Percentiles rank a stretch among this genome's conserved stretches.
These are phyloP conservation scores for Sicus ferrugineus DNA, from an alignment of 2,888 invertebrate genomes.

Conservation along the genomic window DNA sequence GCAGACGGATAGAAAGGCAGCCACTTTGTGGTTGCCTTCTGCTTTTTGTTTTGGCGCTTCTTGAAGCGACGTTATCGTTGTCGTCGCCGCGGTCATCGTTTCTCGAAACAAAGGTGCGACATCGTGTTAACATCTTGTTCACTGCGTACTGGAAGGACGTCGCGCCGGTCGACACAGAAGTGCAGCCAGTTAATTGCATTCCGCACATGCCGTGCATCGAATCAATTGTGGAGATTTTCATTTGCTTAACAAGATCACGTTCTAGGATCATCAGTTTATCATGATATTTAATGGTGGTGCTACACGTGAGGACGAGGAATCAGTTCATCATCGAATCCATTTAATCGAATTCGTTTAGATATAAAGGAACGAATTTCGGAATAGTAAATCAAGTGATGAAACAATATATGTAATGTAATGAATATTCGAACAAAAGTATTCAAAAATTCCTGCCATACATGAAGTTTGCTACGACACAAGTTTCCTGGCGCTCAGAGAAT, in stretches of 20 bases:
- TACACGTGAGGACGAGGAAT: neutral
- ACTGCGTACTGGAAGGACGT: neutral
- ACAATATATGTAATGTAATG: slow-evolving; percentile 17
- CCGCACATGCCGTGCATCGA: slow-evolving; percentile 22
- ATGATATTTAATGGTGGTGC: neutral
- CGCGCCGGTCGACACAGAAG: neutral
- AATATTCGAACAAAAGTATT: slow-evolving; percentile 23
- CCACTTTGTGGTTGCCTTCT: neutral
- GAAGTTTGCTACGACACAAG: neutral
- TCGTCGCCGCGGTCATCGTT: neutral
- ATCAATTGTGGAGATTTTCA: slow-evolving; percentile 17
- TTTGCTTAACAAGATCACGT: slow-evolving; percentile 31
- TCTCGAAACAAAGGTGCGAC: slow-evolving; percentile 31
- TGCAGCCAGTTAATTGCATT: slow-evolving; percentile 29
- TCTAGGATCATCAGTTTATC: slow-evolving; percentile 31
- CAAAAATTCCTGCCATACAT: slow-evolving; percentile 11
- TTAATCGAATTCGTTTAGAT: neutral
- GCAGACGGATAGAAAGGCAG: neutral
- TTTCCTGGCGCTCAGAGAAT: neutral
- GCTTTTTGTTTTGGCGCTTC: neutral
- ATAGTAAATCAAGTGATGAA: too few relatives aligned
- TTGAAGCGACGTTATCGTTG: slow-evolving; percentile 4
- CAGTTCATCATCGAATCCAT: neutral
- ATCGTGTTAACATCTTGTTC: slow-evolving; percentile 33
- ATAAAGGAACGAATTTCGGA: neutral